Conservation (phyloP, 2,888 invertebrate species). For the Yponomeuta evonymella region DNA sequence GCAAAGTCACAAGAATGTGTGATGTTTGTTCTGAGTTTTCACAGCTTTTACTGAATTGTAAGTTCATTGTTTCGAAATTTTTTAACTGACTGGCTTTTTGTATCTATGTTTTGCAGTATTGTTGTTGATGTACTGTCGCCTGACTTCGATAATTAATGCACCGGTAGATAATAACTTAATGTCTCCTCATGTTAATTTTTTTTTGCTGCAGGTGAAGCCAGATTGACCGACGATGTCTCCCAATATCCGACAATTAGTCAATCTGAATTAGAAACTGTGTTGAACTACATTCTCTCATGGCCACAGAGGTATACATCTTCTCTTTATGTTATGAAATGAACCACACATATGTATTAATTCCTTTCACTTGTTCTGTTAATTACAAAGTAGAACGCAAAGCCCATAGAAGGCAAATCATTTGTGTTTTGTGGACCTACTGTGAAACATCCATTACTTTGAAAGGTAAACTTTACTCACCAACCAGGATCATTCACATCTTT, state of each 20-base stretch:
- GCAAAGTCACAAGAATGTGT: constrained; percentile 83
- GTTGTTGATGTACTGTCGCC: background rate
- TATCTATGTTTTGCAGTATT: constrained; percentile 15
- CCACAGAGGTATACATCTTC: constrained; percentile 82
- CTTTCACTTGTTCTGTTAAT: constrained; percentile 2
- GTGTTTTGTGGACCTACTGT: background rate
- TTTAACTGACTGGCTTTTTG: constrained; percentile 34
- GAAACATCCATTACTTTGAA: background rate
- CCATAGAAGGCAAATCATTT: background rate
- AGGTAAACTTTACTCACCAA: background rate
- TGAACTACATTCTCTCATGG: constrained; percentile 92
- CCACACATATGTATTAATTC: background rate
- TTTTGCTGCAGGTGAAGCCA: constrained; percentile 83
- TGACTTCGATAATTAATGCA: background rate
- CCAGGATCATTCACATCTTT: too few species aligned
- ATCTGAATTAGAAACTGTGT: constrained; percentile 88
- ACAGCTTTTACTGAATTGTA: constrained; percentile 86
- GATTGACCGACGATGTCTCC: constrained; percentile 85
- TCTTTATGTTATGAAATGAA: background rate
- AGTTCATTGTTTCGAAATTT: constrained; percentile 71
- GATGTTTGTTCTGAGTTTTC: constrained; percentile 96
- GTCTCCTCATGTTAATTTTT: background rate
- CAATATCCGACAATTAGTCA: constrained; percentile 84
- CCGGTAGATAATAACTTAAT: background rate
- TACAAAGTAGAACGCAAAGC: background rate